phyloP scores from a whole-genome alignment of 2,797 vertebrate genomes.

The Eidolon dupreanum region DNA sequence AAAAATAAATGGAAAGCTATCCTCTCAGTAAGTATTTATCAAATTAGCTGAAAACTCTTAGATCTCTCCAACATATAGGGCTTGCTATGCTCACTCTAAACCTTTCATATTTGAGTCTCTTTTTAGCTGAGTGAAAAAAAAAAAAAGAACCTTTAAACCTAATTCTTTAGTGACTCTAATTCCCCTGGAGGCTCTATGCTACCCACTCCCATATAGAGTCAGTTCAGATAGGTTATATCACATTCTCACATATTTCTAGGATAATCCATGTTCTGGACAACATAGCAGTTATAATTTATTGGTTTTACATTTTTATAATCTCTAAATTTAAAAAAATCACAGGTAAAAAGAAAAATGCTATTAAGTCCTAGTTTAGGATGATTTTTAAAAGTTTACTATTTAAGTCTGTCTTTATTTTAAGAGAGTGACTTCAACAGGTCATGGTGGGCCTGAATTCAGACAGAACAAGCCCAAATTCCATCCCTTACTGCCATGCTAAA shows the following conservation, averaged over 20 bases:
- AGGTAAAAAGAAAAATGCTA: neutral
- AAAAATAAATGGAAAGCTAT: neutral
- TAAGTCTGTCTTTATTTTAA: slow-evolving; percentile 74
- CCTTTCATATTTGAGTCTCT: slow-evolving; percentile 5
- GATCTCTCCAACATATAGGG: neutral
- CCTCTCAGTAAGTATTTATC: neutral
- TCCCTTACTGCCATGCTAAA: slow-evolving; percentile 76
- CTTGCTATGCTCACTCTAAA: neutral
- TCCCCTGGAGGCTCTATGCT: neutral
- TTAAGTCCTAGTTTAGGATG: neutral
- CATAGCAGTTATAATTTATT: neutral
- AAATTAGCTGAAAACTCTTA: neutral
- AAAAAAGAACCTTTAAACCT: neutral
- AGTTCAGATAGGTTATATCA: neutral
- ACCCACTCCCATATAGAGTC: accelerated
- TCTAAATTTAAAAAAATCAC: slow-evolving; percentile 15
- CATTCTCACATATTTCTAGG: neutral
- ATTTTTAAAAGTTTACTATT: slow-evolving; percentile 69
- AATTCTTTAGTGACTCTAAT: neutral
- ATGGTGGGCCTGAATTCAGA: slow-evolving; percentile 70
- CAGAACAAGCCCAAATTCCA: slow-evolving; percentile 74
- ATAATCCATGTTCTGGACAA: slow-evolving; percentile 10
- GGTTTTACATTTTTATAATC: slow-evolving; percentile 33
- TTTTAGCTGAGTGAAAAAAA: neutral
- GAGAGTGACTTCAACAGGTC: slow-evolving; percentile 74